Base-by-base conservation (phyloP, 2,888 invertebrate genomes). In the Tillus elongatus region DNA sequence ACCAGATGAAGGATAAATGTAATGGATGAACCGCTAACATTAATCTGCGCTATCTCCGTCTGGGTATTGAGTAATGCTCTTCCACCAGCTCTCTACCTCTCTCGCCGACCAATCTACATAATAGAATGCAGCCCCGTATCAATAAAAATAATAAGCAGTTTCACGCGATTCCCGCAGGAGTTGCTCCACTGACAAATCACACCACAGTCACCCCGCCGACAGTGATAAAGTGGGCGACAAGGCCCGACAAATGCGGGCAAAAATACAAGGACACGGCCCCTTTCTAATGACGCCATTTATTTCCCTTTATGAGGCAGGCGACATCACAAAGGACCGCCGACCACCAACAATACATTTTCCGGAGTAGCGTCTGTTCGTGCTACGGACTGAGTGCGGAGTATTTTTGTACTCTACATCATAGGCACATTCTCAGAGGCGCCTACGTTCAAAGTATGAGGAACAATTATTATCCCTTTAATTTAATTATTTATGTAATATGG, bases 281-380 rank as follows among this genome's bases (percentile, higher is more conserved):
- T 56, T 49, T 56, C 61, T 67, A 67, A 67, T 64, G 64, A 65
- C 57, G 55, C 60, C 58, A 62, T 67, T 61, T 57, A 64, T 67
- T 64, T 59, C 53, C 60, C 61, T 64, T 64, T 64, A 63, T 60
- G 61, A 58, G 60, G 56, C 58, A 55, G 54, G 51, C 57, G 57
- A 60, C 60, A 59, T 58, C 60, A 60, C 58, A 61, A 61, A 62
- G n/a, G 57, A 56, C 54, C 54, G 11, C 15, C 29, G 50, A 53
- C 54, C 51, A 49, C 50, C 49, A 44, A 49, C 52, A 54, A 55
- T 56, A 52, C 53, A 52, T 52, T 52, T 46, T 38, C 51, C 51
- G 39, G 42, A 39, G 35, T 40, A 43, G 46, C 51, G 51, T 51
- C 52, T 50, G 49, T 44, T 50, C 46, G 46, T 46, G 49, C 47